Conservation (phyloP, 2,113 vertebrate species). For the Eudyptes chrysolophus region DNA sequence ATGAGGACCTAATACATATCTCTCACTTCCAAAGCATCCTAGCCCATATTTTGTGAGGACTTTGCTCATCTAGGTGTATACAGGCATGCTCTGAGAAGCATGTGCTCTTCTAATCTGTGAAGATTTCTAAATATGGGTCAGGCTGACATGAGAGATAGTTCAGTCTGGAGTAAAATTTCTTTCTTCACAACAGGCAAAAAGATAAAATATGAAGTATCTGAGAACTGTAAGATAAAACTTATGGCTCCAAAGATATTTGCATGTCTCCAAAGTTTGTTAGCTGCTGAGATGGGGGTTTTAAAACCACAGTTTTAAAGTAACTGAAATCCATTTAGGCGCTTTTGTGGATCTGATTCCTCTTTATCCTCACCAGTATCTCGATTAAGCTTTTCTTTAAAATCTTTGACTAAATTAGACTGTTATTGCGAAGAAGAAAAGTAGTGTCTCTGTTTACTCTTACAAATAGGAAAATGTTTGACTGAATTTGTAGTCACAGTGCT, state of each 20-base stretch:
- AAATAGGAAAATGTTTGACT: conserved; percentile 4
- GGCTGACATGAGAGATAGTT: neutral
- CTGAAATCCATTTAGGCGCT: neutral
- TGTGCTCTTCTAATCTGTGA: neutral
- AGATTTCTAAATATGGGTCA: neutral
- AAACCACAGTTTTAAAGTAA: neutral
- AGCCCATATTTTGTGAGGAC: neutral
- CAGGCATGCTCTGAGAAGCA: neutral
- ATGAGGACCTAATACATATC: neutral
- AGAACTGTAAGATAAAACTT: neutral
- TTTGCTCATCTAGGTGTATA: neutral
- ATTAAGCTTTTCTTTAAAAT: neutral
- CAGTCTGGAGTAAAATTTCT: neutral
- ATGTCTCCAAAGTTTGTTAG: neutral
- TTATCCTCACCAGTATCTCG: neutral
- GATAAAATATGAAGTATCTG: neutral
- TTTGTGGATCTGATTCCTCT: neutral
- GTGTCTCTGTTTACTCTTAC: neutral
- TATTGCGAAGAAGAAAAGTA: neutral
- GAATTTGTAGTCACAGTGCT: neutral
- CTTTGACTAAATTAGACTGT: neutral
- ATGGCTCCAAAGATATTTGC: neutral
- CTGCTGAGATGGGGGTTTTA: neutral
- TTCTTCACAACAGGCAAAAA: neutral
- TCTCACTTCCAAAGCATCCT: neutral